Conservation (phyloP, 2,113 vertebrate genomes). For the Cyanistes caeruleus region DNA sequence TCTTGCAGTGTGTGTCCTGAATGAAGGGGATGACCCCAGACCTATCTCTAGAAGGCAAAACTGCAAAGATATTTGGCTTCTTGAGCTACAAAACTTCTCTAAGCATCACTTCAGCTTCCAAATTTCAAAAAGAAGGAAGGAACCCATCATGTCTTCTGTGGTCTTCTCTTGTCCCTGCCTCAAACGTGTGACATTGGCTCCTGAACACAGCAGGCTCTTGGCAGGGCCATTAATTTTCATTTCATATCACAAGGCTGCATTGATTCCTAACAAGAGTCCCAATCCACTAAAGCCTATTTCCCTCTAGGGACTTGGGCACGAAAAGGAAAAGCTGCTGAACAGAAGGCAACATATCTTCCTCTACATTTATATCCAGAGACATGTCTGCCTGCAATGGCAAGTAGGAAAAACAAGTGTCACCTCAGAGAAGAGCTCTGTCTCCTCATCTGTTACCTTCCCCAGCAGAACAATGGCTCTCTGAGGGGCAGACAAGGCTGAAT, state of each 20-base stretch:
- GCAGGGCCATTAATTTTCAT: neutral
- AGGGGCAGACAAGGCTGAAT: neutral
- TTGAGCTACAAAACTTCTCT: neutral
- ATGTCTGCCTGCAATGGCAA: neutral
- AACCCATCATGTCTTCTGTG: neutral
- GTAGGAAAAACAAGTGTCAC: neutral
- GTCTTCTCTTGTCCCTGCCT: neutral
- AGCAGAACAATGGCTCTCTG: neutral
- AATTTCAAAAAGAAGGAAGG: neutral
- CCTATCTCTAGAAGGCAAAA: neutral
- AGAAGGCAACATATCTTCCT: conserved; percentile 12
- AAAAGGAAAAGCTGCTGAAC: conserved; percentile 29
- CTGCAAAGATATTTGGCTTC: neutral
- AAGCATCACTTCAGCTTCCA: neutral
- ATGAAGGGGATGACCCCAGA: neutral
- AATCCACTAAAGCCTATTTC: neutral
- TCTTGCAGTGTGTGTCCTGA: neutral
- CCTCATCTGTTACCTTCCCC: neutral
- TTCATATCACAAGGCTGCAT: neutral
- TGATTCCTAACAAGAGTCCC: neutral
- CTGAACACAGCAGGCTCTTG: neutral
- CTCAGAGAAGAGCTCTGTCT: conserved; percentile 19
- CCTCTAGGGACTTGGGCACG: neutral
- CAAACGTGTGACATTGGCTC: neutral
- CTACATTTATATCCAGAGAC: neutral